A percentile compares a stretch with the other conserved stretches of the same genome.
Evolutionary conservation across 2,113 vertebrate genomes (phyloP).

Genomic region (Raja brachyura): DNA sequence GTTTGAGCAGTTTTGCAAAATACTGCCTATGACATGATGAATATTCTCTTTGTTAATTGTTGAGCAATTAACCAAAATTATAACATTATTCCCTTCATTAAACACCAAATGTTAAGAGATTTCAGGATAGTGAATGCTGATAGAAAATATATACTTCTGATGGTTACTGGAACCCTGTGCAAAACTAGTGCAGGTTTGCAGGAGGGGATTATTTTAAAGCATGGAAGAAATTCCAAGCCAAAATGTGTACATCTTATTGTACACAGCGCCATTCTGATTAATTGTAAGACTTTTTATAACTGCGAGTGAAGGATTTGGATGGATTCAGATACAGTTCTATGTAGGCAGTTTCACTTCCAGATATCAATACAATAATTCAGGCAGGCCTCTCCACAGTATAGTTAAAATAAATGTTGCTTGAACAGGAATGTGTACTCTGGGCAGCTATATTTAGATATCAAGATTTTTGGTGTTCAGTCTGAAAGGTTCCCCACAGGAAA

Average conservation of each 20-base stretch:
- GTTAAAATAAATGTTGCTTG: neutral
- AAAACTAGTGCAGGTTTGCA: no score
- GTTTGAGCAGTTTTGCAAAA: neutral
- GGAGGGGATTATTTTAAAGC: no score
- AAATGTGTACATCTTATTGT: neutral
- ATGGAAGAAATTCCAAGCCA: no score
- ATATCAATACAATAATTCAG: neutral
- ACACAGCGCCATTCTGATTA: neutral
- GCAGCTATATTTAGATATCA: neutral
- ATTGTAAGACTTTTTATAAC: neutral
- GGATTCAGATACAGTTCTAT: neutral
- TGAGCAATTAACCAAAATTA: neutral
- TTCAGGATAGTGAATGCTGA: neutral
- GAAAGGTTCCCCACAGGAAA: conserved; percentile 37
- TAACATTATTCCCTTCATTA: neutral
- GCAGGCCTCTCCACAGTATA: neutral
- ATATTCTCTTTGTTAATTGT: neutral
- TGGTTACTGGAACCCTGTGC: neutral
- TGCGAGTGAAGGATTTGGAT: neutral
- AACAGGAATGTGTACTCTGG: neutral
- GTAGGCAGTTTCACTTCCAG: neutral
- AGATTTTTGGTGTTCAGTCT: conserved; percentile 22
- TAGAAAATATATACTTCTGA: neutral
- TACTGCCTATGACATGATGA: neutral
- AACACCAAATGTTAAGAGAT: neutral